phyloP scores from a whole-genome alignment of 1,140 invertebrate genomes.

The Anoplolepis gracilipes region DNA sequence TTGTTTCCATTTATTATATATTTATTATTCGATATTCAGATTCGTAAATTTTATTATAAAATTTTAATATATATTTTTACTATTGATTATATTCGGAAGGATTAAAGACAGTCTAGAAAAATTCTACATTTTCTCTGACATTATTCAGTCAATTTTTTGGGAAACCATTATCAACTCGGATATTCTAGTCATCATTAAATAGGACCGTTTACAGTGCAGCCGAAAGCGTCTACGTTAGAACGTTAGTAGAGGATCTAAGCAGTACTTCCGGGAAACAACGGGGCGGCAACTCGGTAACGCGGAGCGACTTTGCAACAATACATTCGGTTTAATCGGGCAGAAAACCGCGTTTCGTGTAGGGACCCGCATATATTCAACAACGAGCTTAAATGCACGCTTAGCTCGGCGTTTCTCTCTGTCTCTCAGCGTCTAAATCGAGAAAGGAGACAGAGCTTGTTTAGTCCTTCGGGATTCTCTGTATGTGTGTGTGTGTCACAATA shows the following conservation, averaged over 20 bases:
- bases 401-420: neutral
- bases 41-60: too few relatives aligned
- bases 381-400: constrained; percentile 26
- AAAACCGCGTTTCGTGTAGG: constrained; percentile 48
- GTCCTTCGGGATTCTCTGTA: neutral
- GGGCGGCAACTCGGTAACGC: constrained; percentile 30
- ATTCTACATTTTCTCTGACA: neutral
- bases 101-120: neutral
- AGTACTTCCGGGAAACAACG: constrained; percentile 58
- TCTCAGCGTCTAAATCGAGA: neutral
- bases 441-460: neutral
- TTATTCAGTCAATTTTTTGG: neutral
- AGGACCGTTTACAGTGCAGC: neutral
- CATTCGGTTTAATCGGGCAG: constrained; percentile 64
- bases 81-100: neutral
- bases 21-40: too few relatives aligned
- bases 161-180: neutral
- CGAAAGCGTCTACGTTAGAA: constrained; percentile 14
- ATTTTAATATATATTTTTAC: neutral
- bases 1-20: neutral
- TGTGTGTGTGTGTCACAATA: neutral
- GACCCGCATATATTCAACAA: constrained; percentile 12
- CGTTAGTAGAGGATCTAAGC: constrained; percentile 28
- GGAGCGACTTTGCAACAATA: constrained; percentile 58
- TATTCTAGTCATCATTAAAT: constrained; percentile 23